Evolutionary conservation across 2,113 vertebrate genomes (phyloP).

Genomic region (Ammodytes marinus): DNA sequence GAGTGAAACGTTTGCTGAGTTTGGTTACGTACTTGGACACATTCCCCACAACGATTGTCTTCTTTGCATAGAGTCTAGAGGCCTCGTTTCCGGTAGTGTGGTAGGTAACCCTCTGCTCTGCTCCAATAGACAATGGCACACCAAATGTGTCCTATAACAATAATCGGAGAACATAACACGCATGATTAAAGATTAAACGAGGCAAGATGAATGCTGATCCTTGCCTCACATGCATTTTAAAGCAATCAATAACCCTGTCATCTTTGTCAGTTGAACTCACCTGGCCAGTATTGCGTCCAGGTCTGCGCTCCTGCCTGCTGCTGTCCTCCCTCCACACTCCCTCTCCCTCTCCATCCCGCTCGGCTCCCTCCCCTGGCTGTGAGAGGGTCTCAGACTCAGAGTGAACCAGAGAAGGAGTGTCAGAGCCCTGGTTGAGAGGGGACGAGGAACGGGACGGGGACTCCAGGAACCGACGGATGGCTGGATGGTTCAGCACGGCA

Average conservation of each 20-base stretch:
- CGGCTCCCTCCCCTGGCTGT: conserved; percentile 91
- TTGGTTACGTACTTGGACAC: conserved; percentile 91
- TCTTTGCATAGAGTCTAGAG: conserved; percentile 95
- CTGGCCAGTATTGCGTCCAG: conserved; percentile 87
- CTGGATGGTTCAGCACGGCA: conserved; percentile 94
- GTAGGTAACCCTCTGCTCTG: conserved; percentile 87
- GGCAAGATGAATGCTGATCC: neutral
- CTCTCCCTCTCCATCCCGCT: conserved; percentile 82
- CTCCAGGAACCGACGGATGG: conserved; percentile 96
- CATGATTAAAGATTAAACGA: neutral
- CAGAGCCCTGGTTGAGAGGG: conserved; percentile 96
- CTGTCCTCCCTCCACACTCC: conserved; percentile 83
- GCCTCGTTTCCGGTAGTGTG: conserved; percentile 90
- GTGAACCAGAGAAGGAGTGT: conserved; percentile 92
- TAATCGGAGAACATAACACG: conserved; percentile 20
- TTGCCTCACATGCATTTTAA: neutral
- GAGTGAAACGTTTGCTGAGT: neutral
- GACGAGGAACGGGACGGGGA: conserved; percentile 96
- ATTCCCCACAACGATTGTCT: conserved; percentile 98
- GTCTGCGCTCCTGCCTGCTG: conserved; percentile 85
- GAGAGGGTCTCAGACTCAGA: conserved; percentile 95
- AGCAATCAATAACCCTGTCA: neutral
- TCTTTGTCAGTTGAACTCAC: conserved; percentile 73
- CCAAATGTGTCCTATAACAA: conserved; percentile 88
- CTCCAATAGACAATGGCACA: conserved; percentile 83